These are phyloP conservation scores for Entomobrya multifasciata DNA, from an alignment of 2,888 invertebrate species.

Conservation along the genomic window DNA sequence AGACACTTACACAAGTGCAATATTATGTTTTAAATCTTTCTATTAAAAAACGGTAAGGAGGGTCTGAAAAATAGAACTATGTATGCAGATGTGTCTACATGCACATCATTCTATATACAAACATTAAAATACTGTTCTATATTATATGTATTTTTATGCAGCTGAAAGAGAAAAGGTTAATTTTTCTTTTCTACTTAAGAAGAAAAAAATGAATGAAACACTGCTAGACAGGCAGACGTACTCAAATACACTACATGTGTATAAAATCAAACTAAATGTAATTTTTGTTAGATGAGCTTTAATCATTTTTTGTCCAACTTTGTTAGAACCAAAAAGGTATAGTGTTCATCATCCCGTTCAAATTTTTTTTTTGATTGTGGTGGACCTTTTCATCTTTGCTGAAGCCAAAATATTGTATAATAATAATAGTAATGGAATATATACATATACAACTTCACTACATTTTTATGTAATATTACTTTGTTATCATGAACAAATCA, in stretches of 20 bases:
- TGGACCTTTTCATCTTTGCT: constrained; percentile 55
- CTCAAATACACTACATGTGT: not conserved
- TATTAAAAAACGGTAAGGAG: constrained; percentile 20
- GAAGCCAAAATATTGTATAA: not conserved
- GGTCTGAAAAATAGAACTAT: not conserved
- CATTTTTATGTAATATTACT: constrained; percentile 56
- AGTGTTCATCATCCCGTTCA: constrained; percentile 47
- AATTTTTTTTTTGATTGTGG: constrained; percentile 4
- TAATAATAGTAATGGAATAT: constrained; percentile 30
- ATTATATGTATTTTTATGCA: not conserved
- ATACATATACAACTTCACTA: constrained; percentile 9
- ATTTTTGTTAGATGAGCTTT: not conserved
- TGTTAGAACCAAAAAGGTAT: constrained; percentile 20
- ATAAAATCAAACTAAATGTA: not conserved
- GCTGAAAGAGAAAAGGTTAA: not conserved
- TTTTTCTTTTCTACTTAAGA: not conserved
- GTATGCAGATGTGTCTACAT: not conserved
- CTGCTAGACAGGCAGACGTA: constrained; percentile 30
- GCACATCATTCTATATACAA: not conserved
- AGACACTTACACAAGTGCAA: constrained; percentile 47
- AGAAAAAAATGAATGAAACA: constrained; percentile 32
- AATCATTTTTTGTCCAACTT: constrained; percentile 27
- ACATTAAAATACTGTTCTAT: not conserved
- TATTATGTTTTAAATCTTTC: constrained; percentile 55
- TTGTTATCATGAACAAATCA: constrained; percentile 60